These are phyloP conservation scores for Macrotus californicus DNA, from an alignment of 2,113 vertebrate species.

Conservation along the genomic window DNA sequence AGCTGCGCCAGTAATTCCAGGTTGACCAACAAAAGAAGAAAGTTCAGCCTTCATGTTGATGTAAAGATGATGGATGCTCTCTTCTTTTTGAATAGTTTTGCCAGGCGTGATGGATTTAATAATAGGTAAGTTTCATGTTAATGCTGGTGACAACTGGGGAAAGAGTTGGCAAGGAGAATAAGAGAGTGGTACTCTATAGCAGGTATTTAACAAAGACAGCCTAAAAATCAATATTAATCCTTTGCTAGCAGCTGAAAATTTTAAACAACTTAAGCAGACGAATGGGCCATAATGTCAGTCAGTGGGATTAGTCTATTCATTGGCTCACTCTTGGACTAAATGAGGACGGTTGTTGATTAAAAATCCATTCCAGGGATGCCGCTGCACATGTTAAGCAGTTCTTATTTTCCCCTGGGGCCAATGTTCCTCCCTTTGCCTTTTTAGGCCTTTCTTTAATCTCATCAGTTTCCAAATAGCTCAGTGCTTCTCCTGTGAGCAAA, in stretches of 20 bases:
- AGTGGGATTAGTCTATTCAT: constrained; percentile 71
- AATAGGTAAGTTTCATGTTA: constrained; percentile 79
- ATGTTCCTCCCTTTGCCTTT: constrained; percentile 37
- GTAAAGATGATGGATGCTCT: constrained; percentile 63
- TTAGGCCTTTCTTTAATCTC: constrained; percentile 6
- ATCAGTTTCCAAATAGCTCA: constrained; percentile 27
- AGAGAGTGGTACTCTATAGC: constrained; percentile 74
- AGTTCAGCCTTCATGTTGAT: constrained; percentile 43
- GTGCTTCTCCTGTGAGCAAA: not conserved
- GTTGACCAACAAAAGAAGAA: constrained; percentile 56
- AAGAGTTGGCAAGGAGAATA: constrained; percentile 68
- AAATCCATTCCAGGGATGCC: constrained; percentile 71
- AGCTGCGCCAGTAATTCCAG: constrained; percentile 47
- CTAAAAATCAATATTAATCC: constrained; percentile 82
- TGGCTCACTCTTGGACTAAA: constrained; percentile 73
- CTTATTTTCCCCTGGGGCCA: constrained; percentile 41
- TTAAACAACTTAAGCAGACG: constrained; percentile 75
- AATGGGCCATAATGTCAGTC: constrained; percentile 75
- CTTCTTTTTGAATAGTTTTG: constrained; percentile 63
- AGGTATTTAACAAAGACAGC: constrained; percentile 80
- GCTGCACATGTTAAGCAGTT: constrained; percentile 69
- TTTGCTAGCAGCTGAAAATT: constrained; percentile 76
- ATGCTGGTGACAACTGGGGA: constrained; percentile 72
- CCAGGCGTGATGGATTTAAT: constrained; percentile 76
- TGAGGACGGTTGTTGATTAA: constrained; percentile 78